These are phyloP conservation scores for Temnopleurus reevesii DNA, from an alignment of 53 echinoderm and acorn worm species.

Conservation along the genomic window DNA sequence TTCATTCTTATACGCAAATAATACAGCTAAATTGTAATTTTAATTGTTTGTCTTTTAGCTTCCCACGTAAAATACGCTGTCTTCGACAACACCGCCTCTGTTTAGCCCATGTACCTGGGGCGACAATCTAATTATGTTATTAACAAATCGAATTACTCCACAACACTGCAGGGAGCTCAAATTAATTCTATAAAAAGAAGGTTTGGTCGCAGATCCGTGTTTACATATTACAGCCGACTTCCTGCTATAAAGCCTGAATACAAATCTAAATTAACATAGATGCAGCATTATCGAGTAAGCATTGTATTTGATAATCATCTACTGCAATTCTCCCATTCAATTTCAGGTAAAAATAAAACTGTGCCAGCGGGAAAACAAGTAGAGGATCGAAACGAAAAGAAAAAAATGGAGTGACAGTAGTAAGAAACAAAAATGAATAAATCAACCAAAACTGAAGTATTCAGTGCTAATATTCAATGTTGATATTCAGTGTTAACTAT, in stretches of 20 bases:
- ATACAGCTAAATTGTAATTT: background rate
- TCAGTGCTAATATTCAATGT: too few species aligned
- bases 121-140: constrained; percentile 46
- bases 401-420: background rate
- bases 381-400: background rate
- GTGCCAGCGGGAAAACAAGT: background rate
- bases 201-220: constrained; percentile 11
- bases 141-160: constrained; percentile 53
- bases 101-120: constrained; percentile 2
- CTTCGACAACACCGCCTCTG: constrained; percentile 12
- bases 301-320: constrained; percentile 11
- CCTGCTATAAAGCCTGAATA: background rate
- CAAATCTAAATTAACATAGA: background rate
- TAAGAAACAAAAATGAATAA: too few species aligned
- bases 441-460: too few species aligned
- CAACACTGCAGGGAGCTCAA: constrained; percentile 38
- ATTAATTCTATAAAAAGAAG: constrained; percentile 47
- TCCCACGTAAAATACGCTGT: background rate
- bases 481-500: too few species aligned
- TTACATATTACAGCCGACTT: constrained; percentile 9
- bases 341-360: too few species aligned
- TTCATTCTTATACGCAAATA: background rate
- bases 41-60: constrained; percentile 13
- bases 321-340: background rate
- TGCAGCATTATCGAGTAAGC: background rate